Evolutionary conservation across 2,113 vertebrate species (phyloP).

Genomic region (Aspidoscelis tigris): DNA sequence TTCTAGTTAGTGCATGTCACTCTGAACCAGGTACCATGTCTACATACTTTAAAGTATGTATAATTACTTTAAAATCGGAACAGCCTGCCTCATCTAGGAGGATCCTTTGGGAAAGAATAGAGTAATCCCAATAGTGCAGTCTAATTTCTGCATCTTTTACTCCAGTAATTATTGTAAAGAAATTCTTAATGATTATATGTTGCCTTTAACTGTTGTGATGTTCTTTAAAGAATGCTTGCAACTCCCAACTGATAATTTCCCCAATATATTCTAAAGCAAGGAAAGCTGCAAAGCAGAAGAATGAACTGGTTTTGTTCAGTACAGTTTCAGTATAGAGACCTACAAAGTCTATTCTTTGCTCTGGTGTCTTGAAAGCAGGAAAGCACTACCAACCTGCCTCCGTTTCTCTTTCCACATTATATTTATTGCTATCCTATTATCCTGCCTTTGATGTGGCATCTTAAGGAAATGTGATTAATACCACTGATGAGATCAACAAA

Average conservation of each 20-base stretch:
- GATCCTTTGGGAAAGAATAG: not conserved
- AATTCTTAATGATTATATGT: accelerated
- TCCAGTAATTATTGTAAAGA: not conserved
- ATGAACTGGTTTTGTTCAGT: not conserved
- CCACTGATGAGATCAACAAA: not conserved
- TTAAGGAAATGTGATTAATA: not conserved
- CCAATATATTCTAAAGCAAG: not conserved
- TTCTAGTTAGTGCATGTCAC: not conserved
- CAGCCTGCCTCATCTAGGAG: not conserved
- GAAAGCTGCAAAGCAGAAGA: not conserved
- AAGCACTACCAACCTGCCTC: not conserved
- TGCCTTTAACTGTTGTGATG: not conserved
- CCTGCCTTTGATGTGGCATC: accelerated
- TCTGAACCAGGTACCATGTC: accelerated
- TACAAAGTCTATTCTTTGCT: not conserved
- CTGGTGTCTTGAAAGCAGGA: not conserved
- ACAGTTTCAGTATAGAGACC: not conserved
- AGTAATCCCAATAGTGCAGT: no score
- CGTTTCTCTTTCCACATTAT: not conserved
- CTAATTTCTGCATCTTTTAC: accelerated
- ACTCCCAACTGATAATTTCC: not conserved
- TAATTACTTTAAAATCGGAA: no score
- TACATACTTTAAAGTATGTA: not conserved
- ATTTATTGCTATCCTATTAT: not conserved
- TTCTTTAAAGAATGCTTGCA: not conserved